Evolutionary conservation across 2,113 vertebrate species (phyloP).

Genomic region (Elaphurus davidianus): DNA sequence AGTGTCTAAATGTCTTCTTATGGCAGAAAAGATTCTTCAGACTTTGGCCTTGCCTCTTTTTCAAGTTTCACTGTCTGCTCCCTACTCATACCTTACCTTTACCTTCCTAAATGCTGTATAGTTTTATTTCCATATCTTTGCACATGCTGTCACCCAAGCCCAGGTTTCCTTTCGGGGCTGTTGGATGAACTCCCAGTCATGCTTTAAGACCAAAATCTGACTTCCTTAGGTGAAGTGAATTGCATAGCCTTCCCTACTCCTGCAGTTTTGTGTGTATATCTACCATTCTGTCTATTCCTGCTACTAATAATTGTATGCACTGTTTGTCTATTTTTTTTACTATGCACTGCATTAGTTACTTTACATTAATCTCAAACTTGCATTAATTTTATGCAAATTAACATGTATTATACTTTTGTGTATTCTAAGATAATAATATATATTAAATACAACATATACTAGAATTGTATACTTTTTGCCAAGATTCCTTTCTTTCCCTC

Average conservation of each 20-base stretch:
- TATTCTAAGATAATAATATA: not conserved
- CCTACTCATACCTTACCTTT: not conserved
- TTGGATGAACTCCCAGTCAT: not conserved
- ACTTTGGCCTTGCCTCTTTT: not conserved
- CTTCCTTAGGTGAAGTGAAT: not conserved
- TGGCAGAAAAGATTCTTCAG: not conserved
- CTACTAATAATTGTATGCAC: not conserved
- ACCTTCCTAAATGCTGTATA: accelerated
- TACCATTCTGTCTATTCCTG: not conserved
- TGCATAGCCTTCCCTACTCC: not conserved
- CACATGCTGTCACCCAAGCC: not conserved
- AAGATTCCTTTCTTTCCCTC: not conserved
- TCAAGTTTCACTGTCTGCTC: not conserved
- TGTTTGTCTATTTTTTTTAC: not conserved
- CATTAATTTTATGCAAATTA: not conserved
- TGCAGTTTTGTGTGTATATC: not conserved
- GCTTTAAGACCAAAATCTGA: not conserved
- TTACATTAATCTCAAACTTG: not conserved
- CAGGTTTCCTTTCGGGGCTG: not conserved
- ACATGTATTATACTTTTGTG: not conserved
- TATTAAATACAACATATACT: not conserved
- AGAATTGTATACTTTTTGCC: not conserved
- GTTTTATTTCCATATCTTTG: not conserved
- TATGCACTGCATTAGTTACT: not conserved
- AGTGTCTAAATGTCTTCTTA: not conserved